Percentiles rank a stretch among this genome's conserved stretches.
Conservation (phyloP, 2,888 invertebrate genomes). For the Marronus borbonicus region DNA sequence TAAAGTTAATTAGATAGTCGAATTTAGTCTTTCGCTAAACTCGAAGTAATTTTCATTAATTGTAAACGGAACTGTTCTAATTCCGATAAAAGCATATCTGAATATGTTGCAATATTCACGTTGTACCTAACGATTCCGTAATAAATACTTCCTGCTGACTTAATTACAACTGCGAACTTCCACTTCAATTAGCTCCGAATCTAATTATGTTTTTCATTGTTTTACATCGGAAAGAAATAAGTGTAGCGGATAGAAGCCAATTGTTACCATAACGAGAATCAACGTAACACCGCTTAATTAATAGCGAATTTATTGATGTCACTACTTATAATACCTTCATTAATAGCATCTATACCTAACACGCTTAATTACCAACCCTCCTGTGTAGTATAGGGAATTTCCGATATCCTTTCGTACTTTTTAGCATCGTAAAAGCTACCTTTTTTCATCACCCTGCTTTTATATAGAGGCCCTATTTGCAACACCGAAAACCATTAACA, state of each 20-base stretch:
- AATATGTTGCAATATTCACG: background rate
- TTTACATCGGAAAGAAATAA: background rate
- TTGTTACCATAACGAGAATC: conserved; percentile 9
- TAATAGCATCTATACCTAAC: conserved; percentile 11
- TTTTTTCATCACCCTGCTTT: conserved; percentile 33
- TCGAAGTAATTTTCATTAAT: background rate
- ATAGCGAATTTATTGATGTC: conserved; percentile 15
- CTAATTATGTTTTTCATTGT: conserved; percentile 4
- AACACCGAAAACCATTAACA: conserved; percentile 16
- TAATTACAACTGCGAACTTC: conserved; percentile 1
- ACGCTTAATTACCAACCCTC: conserved; percentile 20
- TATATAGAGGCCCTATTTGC: conserved; percentile 14
- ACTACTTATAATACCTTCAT: conserved; percentile 19
- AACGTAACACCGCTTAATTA: conserved; percentile 16
- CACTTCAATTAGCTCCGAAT: background rate
- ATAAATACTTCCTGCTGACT: background rate
- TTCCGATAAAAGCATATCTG: conserved; percentile 1
- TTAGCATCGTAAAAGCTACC: conserved; percentile 8
- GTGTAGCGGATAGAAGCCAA: background rate
- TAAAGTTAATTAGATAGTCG: background rate
- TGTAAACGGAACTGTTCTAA: conserved; percentile 7
- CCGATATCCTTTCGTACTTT: conserved; percentile 1
- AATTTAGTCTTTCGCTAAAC: background rate
- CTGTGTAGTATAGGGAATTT: background rate
- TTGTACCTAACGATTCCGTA: background rate